Conservation (phyloP, 1,140 invertebrate species). For the Atta cephalotes region DNA sequence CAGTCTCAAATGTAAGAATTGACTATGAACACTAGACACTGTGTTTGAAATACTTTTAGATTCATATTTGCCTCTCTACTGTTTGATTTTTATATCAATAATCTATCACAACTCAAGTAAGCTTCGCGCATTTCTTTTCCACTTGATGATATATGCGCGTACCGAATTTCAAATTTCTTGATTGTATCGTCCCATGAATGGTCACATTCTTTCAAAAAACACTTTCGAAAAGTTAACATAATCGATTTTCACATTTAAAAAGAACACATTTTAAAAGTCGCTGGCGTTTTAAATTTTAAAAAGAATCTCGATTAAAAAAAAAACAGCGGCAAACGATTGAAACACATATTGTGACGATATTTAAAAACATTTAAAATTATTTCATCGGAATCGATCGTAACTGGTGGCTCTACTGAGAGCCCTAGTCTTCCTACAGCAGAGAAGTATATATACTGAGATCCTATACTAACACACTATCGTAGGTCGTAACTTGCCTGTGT, state of each 20-base stretch:
- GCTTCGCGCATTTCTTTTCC: background rate
- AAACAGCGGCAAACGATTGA: background rate
- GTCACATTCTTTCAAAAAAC: background rate
- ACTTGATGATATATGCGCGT: background rate
- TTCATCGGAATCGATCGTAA: background rate
- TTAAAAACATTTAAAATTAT: background rate
- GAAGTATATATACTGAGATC: background rate
- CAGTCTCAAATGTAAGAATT: too few relatives aligned
- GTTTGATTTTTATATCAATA: background rate
- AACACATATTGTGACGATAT: background rate
- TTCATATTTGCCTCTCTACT: background rate
- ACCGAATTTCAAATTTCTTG: slow-evolving; percentile 28
- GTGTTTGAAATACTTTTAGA: background rate
- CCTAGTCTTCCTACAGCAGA: slow-evolving; percentile 7
- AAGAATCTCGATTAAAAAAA: background rate
- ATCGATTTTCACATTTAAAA: background rate
- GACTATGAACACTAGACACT: too few relatives aligned
- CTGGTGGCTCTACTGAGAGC: slow-evolving; percentile 26
- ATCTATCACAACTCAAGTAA: background rate
- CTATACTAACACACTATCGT: slow-evolving; percentile 27
- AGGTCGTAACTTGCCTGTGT: slow-evolving; percentile 47
- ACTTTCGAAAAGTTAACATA: too few relatives aligned
- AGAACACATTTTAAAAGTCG: background rate
- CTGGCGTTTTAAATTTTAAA: background rate
- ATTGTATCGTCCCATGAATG: background rate